Evolutionary conservation across 2,113 vertebrate species (phyloP), one percentile per base, ranked within the genome.

Genomic region (Oryzias celebensis): DNA sequence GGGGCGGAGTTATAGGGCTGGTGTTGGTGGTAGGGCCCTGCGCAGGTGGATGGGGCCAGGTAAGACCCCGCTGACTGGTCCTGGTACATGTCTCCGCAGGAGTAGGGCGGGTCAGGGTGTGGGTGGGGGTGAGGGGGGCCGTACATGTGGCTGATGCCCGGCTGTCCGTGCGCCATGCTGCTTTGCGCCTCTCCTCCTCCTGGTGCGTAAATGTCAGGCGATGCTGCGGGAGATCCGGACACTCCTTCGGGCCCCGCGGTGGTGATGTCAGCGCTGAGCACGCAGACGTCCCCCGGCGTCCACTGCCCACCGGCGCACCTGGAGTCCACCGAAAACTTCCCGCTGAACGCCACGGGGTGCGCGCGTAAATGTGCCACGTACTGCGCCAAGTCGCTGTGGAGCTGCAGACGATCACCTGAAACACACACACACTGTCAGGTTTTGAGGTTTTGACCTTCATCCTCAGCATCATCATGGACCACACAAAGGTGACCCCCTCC

Each of bases 81-180:
- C 83, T 93, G 94, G 86, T 96, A 96, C 63, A 94, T 81, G 7
- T 97, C 95, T 44, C 91, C 89, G 65, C 94, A 93, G 31, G 95
- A 91, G 64, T 95, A 96, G 47, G 94, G 67, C 2, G 83, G 76
- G 0, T 63, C 47, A 0, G 68, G 86, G 3, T 93, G 93, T 0
- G 92, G 89, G 1, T 92, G 90, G 0, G 81, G 89, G 1, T 92
- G 92, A 0, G 92, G 89, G 1, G 91, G 88, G 23, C 93, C 93
- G 80, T 96, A 98, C 78, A 97, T 91, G 83, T 95, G 95, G 72
- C 94, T 94, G 90, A 96, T 81, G 68, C 95, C 94, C 3, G 90
- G 87, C 76, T 94, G 93, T 50, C 84, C 89, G 89, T 94, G 94
- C 28, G 93, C 92, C 94, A 94, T 94, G 82, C 81, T 77, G 69